Evolutionary conservation across 2,888 invertebrate species (phyloP).

Genomic region (Agonopterix heracliana): DNA sequence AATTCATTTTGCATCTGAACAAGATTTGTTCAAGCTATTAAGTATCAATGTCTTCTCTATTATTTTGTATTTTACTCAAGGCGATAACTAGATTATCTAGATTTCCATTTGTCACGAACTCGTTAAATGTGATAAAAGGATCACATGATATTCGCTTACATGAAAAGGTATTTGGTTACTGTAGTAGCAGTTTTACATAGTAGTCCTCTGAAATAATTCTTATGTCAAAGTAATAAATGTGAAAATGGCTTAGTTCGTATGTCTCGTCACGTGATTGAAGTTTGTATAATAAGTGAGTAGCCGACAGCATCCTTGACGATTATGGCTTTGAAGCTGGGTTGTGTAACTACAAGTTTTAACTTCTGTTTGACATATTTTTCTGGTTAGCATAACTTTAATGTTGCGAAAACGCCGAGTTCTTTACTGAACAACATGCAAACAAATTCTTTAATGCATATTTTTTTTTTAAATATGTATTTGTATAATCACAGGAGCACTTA

Average conservation of each 20-base stretch:
- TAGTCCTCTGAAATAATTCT: too few relatives aligned
- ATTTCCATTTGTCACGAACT: conserved; percentile 56
- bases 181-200: not conserved
- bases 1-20: too few relatives aligned
- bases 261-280: too few relatives aligned
- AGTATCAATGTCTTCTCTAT: conserved; percentile 1
- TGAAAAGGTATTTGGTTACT: not conserved
- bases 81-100: conserved; percentile 24
- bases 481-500: too few relatives aligned
- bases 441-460: too few relatives aligned
- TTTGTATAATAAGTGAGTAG: not conserved
- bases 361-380: too few relatives aligned
- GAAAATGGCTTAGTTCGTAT: not conserved
- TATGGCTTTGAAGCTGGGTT: not conserved
- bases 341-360: too few relatives aligned
- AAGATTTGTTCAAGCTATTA: not conserved
- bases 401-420: too few relatives aligned
- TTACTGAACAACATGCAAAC: too few relatives aligned
- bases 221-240: too few relatives aligned
- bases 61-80: not conserved
- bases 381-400: too few relatives aligned
- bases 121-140: conserved; percentile 48
- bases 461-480: too few relatives aligned
- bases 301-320: not conserved
- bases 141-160: conserved; percentile 19